Conservation (phyloP, 2,888 invertebrate genomes). For the Poecilus cupreus region DNA sequence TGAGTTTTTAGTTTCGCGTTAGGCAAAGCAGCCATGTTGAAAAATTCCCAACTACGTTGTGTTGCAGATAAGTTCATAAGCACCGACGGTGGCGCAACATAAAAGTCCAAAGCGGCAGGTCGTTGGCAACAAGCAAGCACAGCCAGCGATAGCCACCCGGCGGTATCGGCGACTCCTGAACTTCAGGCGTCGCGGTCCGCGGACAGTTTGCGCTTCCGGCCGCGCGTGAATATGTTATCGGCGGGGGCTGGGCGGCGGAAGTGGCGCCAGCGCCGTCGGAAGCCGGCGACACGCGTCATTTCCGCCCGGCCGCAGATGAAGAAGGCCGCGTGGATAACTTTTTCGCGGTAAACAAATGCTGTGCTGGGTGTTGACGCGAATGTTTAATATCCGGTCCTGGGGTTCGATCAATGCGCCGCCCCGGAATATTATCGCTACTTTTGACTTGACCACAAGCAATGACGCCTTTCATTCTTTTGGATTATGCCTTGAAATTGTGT, state of each 20-base stretch:
- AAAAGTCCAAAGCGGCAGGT: not conserved
- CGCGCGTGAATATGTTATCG: constrained; percentile 70
- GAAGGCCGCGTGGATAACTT: constrained; percentile 32
- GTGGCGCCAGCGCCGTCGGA: constrained; percentile 72
- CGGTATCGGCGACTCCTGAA: not conserved
- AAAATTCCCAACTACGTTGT: not conserved
- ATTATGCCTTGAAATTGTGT: not conserved
- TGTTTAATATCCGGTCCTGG: constrained; percentile 51
- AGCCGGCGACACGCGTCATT: constrained; percentile 73
- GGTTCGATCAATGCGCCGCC: constrained; percentile 4
- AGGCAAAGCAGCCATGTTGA: too few species aligned
- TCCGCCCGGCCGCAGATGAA: constrained; percentile 65
- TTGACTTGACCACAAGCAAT: not conserved
- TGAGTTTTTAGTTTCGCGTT: too few species aligned
- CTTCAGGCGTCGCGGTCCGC: constrained; percentile 60
- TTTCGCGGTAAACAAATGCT: constrained; percentile 52
- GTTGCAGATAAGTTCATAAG: not conserved
- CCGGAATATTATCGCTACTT: not conserved
- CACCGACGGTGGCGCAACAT: too few species aligned
- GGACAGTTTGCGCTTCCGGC: constrained; percentile 72
- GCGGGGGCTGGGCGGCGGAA: constrained; percentile 66
- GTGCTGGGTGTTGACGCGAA: not conserved
- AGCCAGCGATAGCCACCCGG: not conserved
- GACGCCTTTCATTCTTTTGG: not conserved
- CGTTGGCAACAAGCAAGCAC: too few species aligned